Evolutionary conservation across 2,888 invertebrate genomes (phyloP).

Genomic region (Aromia moschata): DNA sequence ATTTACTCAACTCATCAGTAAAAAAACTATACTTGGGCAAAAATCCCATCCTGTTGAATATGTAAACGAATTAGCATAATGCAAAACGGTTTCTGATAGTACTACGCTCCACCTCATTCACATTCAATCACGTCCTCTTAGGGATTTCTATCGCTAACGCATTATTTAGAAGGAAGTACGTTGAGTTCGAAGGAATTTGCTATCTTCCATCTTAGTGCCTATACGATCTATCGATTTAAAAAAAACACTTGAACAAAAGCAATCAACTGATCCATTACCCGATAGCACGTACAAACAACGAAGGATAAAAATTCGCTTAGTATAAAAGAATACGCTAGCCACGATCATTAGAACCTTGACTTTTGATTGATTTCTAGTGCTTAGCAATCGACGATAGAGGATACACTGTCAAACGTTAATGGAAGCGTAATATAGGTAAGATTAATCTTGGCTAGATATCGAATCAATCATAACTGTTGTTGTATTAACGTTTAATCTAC

Average conservation of each 20-base stretch:
- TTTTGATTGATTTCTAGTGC: conserved; percentile 1
- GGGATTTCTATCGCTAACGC: not conserved
- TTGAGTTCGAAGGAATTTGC: not conserved
- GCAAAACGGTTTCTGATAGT: no score
- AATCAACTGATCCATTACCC: not conserved
- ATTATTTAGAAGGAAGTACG: not conserved
- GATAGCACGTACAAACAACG: not conserved
- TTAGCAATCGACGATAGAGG: not conserved
- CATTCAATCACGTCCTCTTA: no score
- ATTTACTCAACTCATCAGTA: no score
- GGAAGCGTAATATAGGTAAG: conserved; percentile 5
- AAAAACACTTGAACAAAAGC: not conserved
- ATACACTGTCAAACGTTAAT: not conserved
- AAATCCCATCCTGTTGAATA: no score
- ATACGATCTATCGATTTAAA: not conserved
- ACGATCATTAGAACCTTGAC: not conserved
- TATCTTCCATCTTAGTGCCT: not conserved
- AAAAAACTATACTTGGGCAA: no score
- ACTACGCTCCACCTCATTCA: no score
- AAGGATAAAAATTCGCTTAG: not conserved
- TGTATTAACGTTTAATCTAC: not conserved
- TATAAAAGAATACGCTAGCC: not conserved
- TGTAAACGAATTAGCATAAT: no score
- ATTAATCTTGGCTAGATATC: conserved; percentile 6
- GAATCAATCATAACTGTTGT: conserved; percentile 7